Base-by-base conservation (phyloP, 2,888 invertebrate genomes). In the Platycheirus albimanus region DNA sequence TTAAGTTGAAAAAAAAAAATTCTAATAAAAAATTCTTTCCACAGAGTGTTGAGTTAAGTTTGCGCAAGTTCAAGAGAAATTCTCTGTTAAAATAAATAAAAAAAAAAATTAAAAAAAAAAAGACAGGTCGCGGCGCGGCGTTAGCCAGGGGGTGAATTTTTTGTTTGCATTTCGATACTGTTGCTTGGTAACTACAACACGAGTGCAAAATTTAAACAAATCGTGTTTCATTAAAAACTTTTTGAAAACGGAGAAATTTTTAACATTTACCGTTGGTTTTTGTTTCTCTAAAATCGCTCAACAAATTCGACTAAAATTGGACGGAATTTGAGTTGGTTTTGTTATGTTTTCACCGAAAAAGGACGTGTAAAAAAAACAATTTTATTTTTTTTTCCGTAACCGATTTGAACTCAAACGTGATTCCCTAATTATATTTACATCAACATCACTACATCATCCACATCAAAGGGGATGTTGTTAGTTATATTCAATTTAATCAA, bases 141-240 rank as follows among this genome's bases (percentile, higher is more conserved):
- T 20, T 43, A 49, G 13, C 24, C 30, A 24, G 58, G 38, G 38
- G 36, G 41, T 13, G 4, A 30, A 6, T 47, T 8, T 58, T 66
- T 58, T 81, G 76, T 76, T 76, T 70, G 76, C 66, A 47, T 64
- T 51, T 61, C 70, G 58, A 64, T 76, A 66, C 80, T 81, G 80
- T 81, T 81, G 80, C 80, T 76, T 72, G 66, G 77, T 61, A 66
- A 76, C 80, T 58, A 7, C 47, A 54, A 51, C 24, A 52, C 45
- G 63, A 76, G 19, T 19, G 45, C 6, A 13, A 43, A 11, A 30
- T n/a, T n/a, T n/a, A n/a, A 17, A 28, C 24, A 15, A 51, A 41
- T 54, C 66, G 58, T 43, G 6, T 15, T 66, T 49, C 30, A 28
- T 17, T 49, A 3, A 17, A 41, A n/a, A n/a, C 19, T 19, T 4